phyloP scores from a whole-genome alignment of 2,888 invertebrate genomes.

The Keiferia lycopersicella region DNA sequence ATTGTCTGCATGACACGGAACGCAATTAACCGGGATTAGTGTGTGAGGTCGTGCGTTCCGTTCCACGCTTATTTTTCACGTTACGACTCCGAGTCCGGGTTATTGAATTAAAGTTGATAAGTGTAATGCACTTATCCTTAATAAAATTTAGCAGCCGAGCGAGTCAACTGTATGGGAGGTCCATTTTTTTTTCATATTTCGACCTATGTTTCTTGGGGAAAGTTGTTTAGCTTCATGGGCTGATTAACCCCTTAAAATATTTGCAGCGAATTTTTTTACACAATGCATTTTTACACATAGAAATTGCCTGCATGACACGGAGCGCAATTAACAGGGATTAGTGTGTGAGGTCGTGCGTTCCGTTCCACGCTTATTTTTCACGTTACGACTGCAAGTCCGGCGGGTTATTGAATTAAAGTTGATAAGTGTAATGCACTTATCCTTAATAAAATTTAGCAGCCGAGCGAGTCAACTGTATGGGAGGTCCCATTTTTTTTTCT shows the following conservation, averaged over 20 bases:
- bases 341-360: constrained; percentile 68
- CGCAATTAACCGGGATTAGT: constrained; percentile 73
- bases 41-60: constrained; percentile 67
- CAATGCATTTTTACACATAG: neutral
- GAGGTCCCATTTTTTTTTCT: too few species aligned
- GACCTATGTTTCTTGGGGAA: too few species aligned
- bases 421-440: constrained; percentile 81
- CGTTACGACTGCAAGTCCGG: constrained; percentile 58
- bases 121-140: too few species aligned
- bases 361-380: constrained; percentile 71
- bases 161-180: too few species aligned
- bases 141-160: constrained; percentile 76
- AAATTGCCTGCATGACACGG: neutral
- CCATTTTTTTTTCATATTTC: constrained; percentile 80
- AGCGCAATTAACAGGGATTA: constrained; percentile 71
- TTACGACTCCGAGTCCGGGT: constrained; percentile 59
- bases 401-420: constrained; percentile 80
- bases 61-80: constrained; percentile 73
- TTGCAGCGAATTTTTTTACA: neutral
- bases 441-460: too few species aligned
- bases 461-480: too few species aligned
- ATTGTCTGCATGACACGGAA: constrained; percentile 19
- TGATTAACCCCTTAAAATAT: neutral
- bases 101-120: constrained; percentile 81
- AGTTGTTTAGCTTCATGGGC: too few species aligned